Evolutionary conservation across 1,140 invertebrate genomes (phyloP).

Genomic region (Drosophila arizonae): DNA sequence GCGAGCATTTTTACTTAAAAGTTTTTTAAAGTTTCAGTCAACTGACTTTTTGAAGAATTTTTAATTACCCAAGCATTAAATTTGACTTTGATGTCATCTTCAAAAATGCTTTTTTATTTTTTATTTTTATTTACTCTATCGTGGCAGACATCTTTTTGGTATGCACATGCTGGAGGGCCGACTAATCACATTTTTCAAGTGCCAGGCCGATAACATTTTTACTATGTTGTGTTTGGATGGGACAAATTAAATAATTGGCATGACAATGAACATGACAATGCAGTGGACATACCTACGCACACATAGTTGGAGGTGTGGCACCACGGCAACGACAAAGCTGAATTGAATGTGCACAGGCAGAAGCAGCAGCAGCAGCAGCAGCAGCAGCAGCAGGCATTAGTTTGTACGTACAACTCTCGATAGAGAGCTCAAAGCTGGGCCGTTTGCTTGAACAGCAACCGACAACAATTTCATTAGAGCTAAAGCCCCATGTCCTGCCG

Average conservation of each 20-base stretch:
- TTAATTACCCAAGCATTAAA: conserved; percentile 17
- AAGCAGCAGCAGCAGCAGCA: not conserved
- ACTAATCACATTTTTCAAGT: conserved; percentile 61
- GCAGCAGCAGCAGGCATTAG: not conserved
- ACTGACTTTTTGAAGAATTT: not conserved
- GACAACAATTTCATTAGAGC: conserved; percentile 78
- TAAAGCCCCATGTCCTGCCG: conserved; percentile 47
- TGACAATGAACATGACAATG: conserved; percentile 65
- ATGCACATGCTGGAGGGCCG: conserved; percentile 21
- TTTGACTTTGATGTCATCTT: conserved; percentile 37
- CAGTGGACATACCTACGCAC: conserved; percentile 37
- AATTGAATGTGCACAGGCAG: conserved; percentile 2
- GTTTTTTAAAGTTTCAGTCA: not conserved
- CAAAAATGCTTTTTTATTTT: not conserved
- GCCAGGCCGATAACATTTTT: conserved; percentile 15
- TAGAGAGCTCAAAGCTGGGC: conserved; percentile 22
- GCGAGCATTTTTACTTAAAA: not conserved
- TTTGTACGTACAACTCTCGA: conserved; percentile 5
- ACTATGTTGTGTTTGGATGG: conserved; percentile 38
- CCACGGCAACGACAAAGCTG: conserved; percentile 4
- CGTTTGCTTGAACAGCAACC: conserved; percentile 38
- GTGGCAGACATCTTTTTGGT: not conserved
- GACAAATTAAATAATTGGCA: conserved; percentile 81
- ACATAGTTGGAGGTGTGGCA: conserved; percentile 39
- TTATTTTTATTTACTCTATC: conserved; percentile 12